Conservation (phyloP, 2,113 vertebrate species). For the Porphyrio hochstetteri region DNA sequence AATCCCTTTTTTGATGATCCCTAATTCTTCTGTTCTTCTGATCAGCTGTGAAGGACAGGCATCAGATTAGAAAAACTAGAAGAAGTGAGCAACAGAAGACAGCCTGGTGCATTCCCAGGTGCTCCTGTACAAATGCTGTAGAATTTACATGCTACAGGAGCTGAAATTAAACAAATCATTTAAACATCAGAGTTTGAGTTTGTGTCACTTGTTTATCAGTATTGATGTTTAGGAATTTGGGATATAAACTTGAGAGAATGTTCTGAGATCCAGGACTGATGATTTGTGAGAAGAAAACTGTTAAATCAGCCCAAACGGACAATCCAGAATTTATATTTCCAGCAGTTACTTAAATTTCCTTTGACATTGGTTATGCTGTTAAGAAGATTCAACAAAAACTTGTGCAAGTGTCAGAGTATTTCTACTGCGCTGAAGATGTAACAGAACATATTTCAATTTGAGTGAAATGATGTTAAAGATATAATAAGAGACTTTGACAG, state of each 20-base stretch:
- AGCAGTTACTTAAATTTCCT: neutral
- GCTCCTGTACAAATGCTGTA: neutral
- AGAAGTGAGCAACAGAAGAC: neutral
- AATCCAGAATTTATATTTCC: neutral
- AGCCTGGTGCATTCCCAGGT: neutral
- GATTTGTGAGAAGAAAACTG: neutral
- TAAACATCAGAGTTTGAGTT: neutral
- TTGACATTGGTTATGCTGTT: neutral
- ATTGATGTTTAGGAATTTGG: neutral
- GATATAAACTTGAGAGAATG: neutral
- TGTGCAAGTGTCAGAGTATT: neutral
- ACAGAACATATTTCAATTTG: conserved; percentile 36
- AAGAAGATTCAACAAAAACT: conserved; percentile 1
- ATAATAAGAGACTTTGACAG: conserved; percentile 32
- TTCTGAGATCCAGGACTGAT: neutral
- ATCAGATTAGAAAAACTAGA: neutral
- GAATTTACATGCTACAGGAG: too few relatives aligned
- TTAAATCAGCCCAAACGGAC: neutral
- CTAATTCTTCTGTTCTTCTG: neutral
- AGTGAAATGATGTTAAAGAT: conserved; percentile 31
- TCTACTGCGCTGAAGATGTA: conserved; percentile 1
- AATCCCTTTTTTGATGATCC: neutral
- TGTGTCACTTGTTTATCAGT: neutral
- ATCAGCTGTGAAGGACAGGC: neutral
- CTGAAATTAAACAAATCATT: neutral